phyloP scores from a whole-genome alignment of 2,113 vertebrate genomes.

The rat (Rattus norvegicus) region GRCr8 NC_086019.1:19738501-19739000 shows the following conservation, averaged over 20 bases:
- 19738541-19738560: conserved; percentile 71
- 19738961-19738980: conserved; percentile 8
- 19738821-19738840: conserved; percentile 26
- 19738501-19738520: no score
- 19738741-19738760: conserved; percentile 33
- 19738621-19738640: conserved; percentile 77
- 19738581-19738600: conserved; percentile 79
- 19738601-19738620: conserved; percentile 79
- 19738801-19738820: not conserved
- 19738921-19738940: not conserved
- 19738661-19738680: conserved; percentile 69
- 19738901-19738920: conserved; percentile 20
- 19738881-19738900: not conserved
- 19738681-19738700: conserved; percentile 60
- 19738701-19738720: conserved; percentile 73
- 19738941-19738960: not conserved
- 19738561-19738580: conserved; percentile 79
- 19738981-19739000: conserved; percentile 33
- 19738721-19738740: not conserved
- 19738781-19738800: not conserved
- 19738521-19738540: not conserved
- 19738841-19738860: not conserved
- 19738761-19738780: not conserved
- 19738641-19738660: conserved; percentile 83
- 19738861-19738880: conserved; percentile 9